These are phyloP conservation scores for Perca schrenkii DNA, from an alignment of 2,113 vertebrate genomes.

Conservation along the genomic window DNA sequence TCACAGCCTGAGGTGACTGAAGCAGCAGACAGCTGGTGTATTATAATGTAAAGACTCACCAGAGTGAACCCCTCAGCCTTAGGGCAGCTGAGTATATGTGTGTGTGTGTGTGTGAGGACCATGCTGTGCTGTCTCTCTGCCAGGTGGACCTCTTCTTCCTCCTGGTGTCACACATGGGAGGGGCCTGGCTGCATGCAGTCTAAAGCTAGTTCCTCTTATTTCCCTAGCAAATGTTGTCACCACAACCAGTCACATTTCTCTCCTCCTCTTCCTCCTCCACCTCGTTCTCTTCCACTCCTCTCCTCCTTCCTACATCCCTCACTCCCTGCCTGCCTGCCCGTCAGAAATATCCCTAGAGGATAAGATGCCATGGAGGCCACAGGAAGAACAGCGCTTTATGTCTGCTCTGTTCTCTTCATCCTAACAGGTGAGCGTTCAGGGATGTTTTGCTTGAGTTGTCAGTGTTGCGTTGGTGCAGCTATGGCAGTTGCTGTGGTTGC, in stretches of 20 bases:
- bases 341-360: constrained; percentile 74
- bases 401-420: constrained; percentile 66
- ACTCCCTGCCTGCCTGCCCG: constrained; percentile 41
- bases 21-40: constrained; percentile 44
- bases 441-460: constrained; percentile 17
- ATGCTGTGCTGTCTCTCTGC: constrained; percentile 58
- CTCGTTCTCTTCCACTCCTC: constrained; percentile 46
- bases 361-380: constrained; percentile 82
- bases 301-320: constrained; percentile 60
- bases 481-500: constrained; percentile 35
- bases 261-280: constrained; percentile 65
- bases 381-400: constrained; percentile 49
- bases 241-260: constrained; percentile 78
- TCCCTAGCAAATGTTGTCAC: constrained; percentile 83
- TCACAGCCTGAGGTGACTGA: constrained; percentile 42
- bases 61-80: constrained; percentile 47
- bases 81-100: constrained; percentile 32
- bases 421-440: constrained; percentile 78
- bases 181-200: constrained; percentile 63
- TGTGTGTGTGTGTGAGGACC: constrained; percentile 30
- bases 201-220: constrained; percentile 76
- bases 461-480: constrained; percentile 18
- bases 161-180: constrained; percentile 80
- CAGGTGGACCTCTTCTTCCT: constrained; percentile 80
- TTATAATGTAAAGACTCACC: constrained; percentile 39